These are phyloP conservation scores for Microctenopoma steveboyesi DNA, from an alignment of 2,797 vertebrate genomes.

Conservation along the genomic window DNA sequence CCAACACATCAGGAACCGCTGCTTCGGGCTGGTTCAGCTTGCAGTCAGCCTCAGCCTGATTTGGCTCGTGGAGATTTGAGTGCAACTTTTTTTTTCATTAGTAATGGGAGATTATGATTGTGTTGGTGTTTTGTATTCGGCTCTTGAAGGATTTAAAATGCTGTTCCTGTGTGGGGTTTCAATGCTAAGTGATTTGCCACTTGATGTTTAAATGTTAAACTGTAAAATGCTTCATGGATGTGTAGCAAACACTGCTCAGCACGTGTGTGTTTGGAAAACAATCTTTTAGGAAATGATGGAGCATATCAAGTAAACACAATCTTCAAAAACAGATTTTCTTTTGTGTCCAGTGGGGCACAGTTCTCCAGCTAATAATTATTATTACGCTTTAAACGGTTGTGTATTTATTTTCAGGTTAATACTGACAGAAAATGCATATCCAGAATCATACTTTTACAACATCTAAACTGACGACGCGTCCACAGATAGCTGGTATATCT, in stretches of 20 bases:
- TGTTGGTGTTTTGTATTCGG: background rate
- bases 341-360: no score
- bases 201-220: conserved; percentile 35
- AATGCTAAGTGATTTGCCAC: conserved; percentile 33
- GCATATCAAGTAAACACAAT: background rate
- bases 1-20: conserved; percentile 22
- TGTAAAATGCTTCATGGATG: conserved; percentile 1
- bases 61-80: conserved; percentile 32
- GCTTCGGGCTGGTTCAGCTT: conserved; percentile 16
- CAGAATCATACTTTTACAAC: background rate
- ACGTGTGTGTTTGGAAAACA: background rate
- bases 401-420: background rate
- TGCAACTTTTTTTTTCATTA: conserved; percentile 37
- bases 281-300: background rate
- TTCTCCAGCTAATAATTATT: background rate
- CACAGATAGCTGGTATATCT: background rate
- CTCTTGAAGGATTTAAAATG: conserved; percentile 21
- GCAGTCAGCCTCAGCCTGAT: conserved; percentile 34
- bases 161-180: conserved; percentile 11
- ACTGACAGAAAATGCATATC: background rate
- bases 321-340: background rate
- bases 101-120: conserved; percentile 1
- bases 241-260: background rate
- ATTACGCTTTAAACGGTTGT: background rate
- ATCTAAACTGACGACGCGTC: background rate